Evolutionary conservation across 2,888 invertebrate genomes (phyloP), one percentile per base, ranked within the genome.

Genomic region (Dicyrtoma fusca): DNA sequence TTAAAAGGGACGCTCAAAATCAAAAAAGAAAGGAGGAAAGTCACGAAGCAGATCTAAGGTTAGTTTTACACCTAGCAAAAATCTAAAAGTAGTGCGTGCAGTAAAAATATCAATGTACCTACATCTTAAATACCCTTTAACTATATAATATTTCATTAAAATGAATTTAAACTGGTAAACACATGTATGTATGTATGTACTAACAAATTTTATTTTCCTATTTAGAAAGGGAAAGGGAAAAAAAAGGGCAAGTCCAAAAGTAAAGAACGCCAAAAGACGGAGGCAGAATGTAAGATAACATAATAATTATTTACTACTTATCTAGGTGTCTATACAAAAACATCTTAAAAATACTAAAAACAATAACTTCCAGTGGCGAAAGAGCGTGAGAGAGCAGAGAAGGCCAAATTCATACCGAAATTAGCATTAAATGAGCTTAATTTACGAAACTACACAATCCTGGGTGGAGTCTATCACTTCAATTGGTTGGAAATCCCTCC

Each of bases 401-500:
- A 86, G 70, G 81, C 81, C 0, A 84, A 84, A 65, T 86, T 84
- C 55, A 82, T 87, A 19, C 84, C 85, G 65, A 79, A 77, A 0
- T 84, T 87, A 2, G 83, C 87, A 0, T 84, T 86, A 23, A 86
- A 88, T 0, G 89, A 91, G 81, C 82, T 93, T 0, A 92, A 94
- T 83, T 84, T 94, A 65, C 85, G 94, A 55, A 91, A 90, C 81
- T 91, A 89, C 82, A 86, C 85, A 0, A 87, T 93, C 66, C 87
- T 92, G 17, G 92, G 92, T 0, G 94, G 94, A 0, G 87, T 92
- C 0, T 89, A 89, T 74, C 88, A 89, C 77, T 83, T 94, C 59
- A 90, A 94, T 81, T 85, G 92, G 62, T 84, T 92, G 66, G 86
- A 88, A 65, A 91, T 91, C 17, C 94, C 94, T 0, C 90, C 92